Conservation (phyloP, 2,113 vertebrate genomes). For the Chelonoidis abingdonii region DNA sequence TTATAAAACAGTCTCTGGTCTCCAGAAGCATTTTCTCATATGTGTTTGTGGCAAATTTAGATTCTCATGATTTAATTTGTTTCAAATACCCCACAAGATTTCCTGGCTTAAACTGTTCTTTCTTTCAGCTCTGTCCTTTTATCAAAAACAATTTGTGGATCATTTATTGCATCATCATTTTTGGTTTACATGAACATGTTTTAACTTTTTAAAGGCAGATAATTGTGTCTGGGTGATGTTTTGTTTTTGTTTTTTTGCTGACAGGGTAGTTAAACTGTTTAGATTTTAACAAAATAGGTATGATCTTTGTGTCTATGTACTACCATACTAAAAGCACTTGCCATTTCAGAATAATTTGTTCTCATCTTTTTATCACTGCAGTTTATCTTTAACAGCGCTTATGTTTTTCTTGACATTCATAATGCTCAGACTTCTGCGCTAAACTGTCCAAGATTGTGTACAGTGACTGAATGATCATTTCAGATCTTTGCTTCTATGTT, state of each 20-base stretch:
- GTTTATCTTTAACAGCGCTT: not conserved
- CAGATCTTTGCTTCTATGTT: not conserved
- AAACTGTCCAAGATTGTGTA: not conserved
- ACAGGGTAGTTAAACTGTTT: not conserved
- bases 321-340: not conserved
- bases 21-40: not conserved
- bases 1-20: slow-evolving; percentile 14
- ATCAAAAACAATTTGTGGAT: accelerated
- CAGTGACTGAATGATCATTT: not conserved
- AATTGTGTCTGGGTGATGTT: not conserved
- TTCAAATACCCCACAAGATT: not conserved
- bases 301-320: not conserved
- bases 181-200: not conserved
- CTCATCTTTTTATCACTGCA: not conserved
- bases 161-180: not conserved
- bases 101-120: not conserved
- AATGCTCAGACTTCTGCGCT: not conserved
- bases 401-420: not conserved
- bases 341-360: not conserved
- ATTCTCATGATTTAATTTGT: not conserved
- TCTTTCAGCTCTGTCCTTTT: not conserved
- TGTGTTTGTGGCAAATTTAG: not conserved
- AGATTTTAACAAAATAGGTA: not conserved
- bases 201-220: not conserved
- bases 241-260: not conserved